Conservation (phyloP, 1,140 invertebrate species). For the Anthonomus grandis region DNA sequence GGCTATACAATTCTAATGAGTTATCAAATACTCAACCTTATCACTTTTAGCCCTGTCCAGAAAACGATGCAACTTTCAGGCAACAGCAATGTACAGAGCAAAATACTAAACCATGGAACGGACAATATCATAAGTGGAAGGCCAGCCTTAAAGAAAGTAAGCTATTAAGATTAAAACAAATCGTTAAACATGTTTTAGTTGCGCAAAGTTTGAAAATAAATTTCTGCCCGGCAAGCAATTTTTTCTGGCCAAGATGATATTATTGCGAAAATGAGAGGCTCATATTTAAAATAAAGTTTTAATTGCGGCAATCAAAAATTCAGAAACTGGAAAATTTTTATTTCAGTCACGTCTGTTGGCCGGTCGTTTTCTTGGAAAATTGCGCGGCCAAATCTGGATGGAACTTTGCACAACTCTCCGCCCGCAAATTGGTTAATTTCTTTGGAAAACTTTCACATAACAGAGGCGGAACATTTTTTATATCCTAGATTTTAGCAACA, state of each 20-base stretch:
- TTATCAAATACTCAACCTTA: background rate
- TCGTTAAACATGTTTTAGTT: too few species aligned
- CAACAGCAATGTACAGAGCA: slow-evolving; percentile 58
- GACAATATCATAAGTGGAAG: slow-evolving; percentile 52
- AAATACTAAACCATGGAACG: slow-evolving; percentile 50
- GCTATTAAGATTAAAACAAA: too few species aligned
- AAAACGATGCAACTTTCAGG: slow-evolving; percentile 52
- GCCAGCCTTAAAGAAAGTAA: slow-evolving; percentile 36
- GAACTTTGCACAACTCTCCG: slow-evolving; percentile 16
- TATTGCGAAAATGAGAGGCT: too few species aligned
- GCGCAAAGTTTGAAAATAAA: too few species aligned
- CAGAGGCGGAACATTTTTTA: too few species aligned
- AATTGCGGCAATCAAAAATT: slow-evolving; percentile 25
- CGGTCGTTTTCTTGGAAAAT: slow-evolving; percentile 19
- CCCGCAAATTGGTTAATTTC: slow-evolving; percentile 25
- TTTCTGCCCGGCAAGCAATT: too few species aligned
- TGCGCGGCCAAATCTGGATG: slow-evolving; percentile 11
- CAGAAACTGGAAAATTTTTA: slow-evolving; percentile 25
- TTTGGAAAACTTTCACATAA: too few species aligned
- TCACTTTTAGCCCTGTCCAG: slow-evolving; percentile 54
- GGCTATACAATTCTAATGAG: slow-evolving; percentile 3
- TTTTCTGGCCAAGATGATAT: too few species aligned
- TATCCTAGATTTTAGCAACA: too few species aligned
- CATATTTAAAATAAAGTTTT: slow-evolving; percentile 25
- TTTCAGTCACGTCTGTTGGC: slow-evolving; percentile 21